phyloP scores from a whole-genome alignment of 2,113 vertebrate species.

The Bombycilla garrulus region DNA sequence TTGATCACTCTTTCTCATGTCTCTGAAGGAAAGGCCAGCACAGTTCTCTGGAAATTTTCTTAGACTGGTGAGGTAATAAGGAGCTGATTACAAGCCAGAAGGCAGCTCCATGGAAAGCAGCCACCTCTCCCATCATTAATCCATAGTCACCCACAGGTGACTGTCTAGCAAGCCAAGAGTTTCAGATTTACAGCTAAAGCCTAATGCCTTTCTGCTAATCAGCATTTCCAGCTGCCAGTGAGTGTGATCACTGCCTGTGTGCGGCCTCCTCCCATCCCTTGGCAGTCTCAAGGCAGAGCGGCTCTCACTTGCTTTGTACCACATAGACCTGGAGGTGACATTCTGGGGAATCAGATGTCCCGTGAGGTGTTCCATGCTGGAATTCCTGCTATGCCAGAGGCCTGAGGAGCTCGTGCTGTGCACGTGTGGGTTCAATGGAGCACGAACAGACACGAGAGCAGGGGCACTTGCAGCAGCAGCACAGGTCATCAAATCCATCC shows the following conservation, averaged over 20 bases:
- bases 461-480: neutral
- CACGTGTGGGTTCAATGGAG: rapidly evolving
- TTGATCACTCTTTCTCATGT: neutral
- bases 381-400: neutral
- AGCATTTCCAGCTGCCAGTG: neutral
- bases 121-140: neutral
- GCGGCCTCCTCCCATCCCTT: neutral
- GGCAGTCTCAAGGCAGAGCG: neutral
- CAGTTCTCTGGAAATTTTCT: neutral
- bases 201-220: neutral
- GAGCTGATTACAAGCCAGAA: neutral
- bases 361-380: neutral
- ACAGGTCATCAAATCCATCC: neutral
- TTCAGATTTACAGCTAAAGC: neutral
- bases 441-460: neutral
- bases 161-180: neutral
- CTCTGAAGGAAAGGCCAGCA: neutral
- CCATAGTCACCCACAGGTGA: neutral
- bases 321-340: neutral
- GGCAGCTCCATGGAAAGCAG: neutral
- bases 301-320: neutral
- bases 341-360: neutral
- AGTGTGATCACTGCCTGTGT: neutral
- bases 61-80: neutral
- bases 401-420: neutral